Evolutionary conservation across 2,797 vertebrate species (phyloP), one percentile per base, ranked within the genome.

Genomic region (Anguilla pacifica): DNA sequence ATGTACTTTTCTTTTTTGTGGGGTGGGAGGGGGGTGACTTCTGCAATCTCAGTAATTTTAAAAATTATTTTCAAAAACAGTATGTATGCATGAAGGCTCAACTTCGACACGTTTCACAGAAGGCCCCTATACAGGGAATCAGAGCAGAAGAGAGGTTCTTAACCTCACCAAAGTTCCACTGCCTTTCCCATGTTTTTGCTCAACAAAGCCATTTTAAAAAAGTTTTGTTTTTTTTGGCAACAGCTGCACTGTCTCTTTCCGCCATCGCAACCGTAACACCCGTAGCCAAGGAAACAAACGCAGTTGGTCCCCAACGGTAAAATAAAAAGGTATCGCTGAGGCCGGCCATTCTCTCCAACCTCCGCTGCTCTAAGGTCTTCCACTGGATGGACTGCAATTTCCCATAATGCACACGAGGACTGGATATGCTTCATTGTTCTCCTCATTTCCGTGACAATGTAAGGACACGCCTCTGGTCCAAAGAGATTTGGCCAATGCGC

Each of bases 381-480:
- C 57, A 51, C 55, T 83, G 88, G 64, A 61, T 82, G 53, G 59
- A 88, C 31, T 77, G 86, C 88, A 89, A 87, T 86, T 55, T 70
- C 83, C 11, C 35, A 83, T 72, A 83, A 90, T 2, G 6, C 13
- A 13, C 43, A 46, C 82, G 10, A 15, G 13, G 1, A 53, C 83
- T 35, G 31, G 83, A 84, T 1, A 39, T 0, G 28, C 55, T 35
- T 19, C 22, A 61, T 61, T 46, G 0, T 74, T 85, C 88, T 87
- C 55, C 43, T 92, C 35, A 51, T 74, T 85, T 0, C 0, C 72
- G 72, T 51, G 2, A 88, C 83, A 77, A 88, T 86, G 88, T 83
- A 90, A 49, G 9, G 53, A 46, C 88, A 86, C 83, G 85, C 39
- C 89, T 93, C 88, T 86, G 86, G 88, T 92, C 91, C 92, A 91